A percentile compares a stretch with the other conserved stretches of the same genome.
These are phyloP conservation scores for Carabus problematicus DNA, from an alignment of 2,888 invertebrate species.

Conservation along the genomic window DNA sequence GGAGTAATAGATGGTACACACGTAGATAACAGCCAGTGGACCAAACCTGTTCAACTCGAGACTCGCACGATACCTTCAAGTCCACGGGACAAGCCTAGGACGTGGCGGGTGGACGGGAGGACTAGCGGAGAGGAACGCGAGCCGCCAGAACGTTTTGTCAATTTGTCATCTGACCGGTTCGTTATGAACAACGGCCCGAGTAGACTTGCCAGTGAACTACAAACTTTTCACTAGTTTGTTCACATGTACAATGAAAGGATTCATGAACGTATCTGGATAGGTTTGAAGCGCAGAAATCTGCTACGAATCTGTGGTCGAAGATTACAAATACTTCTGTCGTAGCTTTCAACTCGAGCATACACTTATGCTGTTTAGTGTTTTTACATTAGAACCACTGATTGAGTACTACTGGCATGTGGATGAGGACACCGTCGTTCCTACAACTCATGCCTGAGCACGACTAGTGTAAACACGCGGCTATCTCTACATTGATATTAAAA, in stretches of 20 bases:
- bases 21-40: conserved; percentile 25
- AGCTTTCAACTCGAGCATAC: too few relatives aligned
- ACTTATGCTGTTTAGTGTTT: too few relatives aligned
- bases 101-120: conserved; percentile 2
- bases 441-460: conserved; percentile 32
- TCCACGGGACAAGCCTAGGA: neutral
- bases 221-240: conserved; percentile 18
- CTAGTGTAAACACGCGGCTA: conserved; percentile 40
- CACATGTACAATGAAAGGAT: neutral
- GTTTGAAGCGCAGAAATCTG: too few relatives aligned
- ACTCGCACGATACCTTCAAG: neutral
- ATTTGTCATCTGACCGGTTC: conserved; percentile 50
- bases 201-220: conserved; percentile 13
- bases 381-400: conserved; percentile 9
- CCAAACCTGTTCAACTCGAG: conserved; percentile 35
- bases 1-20: conserved; percentile 41
- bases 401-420: conserved; percentile 18
- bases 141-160: conserved; percentile 45
- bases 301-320: too few relatives aligned
- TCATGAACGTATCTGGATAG: too few relatives aligned
- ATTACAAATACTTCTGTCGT: too few relatives aligned
- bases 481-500: conserved; percentile 40
- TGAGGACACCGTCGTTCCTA: conserved; percentile 1
- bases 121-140: conserved; percentile 3
- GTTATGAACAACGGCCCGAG: conserved; percentile 39